phyloP scores from a whole-genome alignment of 2,888 invertebrate genomes.

The Luffia ferchaultella region DNA sequence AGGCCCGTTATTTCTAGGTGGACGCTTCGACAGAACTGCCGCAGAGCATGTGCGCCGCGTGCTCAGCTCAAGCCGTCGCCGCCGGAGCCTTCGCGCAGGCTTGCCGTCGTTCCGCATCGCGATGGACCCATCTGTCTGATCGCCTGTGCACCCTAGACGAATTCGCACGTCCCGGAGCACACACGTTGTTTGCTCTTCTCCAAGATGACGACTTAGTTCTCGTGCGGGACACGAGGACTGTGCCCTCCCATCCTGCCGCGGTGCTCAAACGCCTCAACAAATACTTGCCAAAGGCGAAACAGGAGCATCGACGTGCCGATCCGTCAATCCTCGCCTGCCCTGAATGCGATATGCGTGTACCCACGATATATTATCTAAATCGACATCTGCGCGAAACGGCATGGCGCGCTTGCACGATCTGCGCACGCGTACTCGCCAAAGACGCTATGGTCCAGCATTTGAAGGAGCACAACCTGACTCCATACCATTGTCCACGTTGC shows the following conservation, averaged over 20 bases:
- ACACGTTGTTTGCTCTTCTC: background rate
- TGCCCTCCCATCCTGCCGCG: background rate
- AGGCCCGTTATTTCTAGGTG: constrained; percentile 36
- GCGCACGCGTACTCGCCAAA: background rate
- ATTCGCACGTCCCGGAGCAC: background rate
- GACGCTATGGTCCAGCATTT: background rate
- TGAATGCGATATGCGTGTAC: constrained; percentile 1
- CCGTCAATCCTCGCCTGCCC: background rate
- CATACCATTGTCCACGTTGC: background rate
- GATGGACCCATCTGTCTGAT: constrained; percentile 25
- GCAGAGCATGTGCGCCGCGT: constrained; percentile 24
- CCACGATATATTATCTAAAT: background rate
- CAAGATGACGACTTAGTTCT: background rate
- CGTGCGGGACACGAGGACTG: background rate
- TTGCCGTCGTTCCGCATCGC: constrained; percentile 24
- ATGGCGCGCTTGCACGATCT: background rate
- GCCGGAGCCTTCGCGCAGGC: constrained; percentile 20
- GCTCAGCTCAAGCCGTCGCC: constrained; percentile 13
- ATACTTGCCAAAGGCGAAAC: background rate
- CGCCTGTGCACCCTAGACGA: constrained; percentile 15
- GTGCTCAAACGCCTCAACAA: background rate
- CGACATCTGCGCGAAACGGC: background rate
- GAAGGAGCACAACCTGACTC: background rate
- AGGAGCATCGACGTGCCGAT: background rate
- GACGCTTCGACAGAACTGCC: constrained; percentile 26